Conservation (phyloP, 1,140 invertebrate genomes). For the Drosophila prosaltans region DNA sequence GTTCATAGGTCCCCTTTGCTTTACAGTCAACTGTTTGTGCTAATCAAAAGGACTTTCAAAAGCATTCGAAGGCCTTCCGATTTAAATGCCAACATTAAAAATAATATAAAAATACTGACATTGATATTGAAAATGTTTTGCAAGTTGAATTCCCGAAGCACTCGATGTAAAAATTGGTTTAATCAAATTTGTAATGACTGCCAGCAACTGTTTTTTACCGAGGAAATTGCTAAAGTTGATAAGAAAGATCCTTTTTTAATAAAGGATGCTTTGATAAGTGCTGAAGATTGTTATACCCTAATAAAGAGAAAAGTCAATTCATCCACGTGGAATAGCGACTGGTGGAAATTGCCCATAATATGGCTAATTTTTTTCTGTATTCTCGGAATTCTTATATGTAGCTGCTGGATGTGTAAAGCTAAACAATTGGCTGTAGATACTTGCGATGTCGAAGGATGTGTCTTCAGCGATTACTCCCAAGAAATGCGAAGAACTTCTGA, state of each 20-base stretch:
- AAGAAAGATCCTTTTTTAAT: background rate
- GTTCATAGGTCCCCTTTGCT: too few relatives aligned
- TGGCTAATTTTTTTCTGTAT: constrained; percentile 22
- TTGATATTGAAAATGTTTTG: background rate
- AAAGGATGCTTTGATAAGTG: constrained; percentile 27
- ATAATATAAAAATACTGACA: background rate
- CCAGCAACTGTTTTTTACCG: constrained; percentile 32
- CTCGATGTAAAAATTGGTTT: constrained; percentile 29
- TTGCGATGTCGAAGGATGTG: background rate
- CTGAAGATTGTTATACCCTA: constrained; percentile 41
- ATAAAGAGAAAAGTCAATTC: constrained; percentile 29
- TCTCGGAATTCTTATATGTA: constrained; percentile 24
- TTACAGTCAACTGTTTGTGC: too few relatives aligned
- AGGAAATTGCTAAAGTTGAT: background rate
- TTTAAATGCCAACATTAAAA: background rate
- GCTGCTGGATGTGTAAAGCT: constrained; percentile 17
- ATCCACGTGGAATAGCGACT: background rate
- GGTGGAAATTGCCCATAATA: constrained; percentile 38
- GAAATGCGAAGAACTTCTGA: background rate
- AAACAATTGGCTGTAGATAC: constrained; percentile 2
- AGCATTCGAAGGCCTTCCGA: background rate
- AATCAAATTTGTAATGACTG: constrained; percentile 44
- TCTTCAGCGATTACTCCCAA: background rate
- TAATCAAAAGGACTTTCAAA: too few relatives aligned
- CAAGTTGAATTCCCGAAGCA: constrained; percentile 25